Base-by-base conservation (phyloP, 2,113 vertebrate species). In the Albula glossodonta region DNA sequence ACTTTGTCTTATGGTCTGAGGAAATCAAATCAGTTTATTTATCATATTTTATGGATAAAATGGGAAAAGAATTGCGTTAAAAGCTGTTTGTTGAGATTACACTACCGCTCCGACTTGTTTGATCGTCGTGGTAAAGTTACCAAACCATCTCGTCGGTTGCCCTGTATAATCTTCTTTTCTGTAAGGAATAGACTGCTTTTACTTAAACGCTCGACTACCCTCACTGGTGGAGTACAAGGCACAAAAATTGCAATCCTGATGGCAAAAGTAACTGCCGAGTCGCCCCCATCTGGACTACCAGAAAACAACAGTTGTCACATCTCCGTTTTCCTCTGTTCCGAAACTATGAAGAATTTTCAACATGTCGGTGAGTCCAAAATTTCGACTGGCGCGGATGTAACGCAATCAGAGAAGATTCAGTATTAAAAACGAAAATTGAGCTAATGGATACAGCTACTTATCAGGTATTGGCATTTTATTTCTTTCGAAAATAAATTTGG, bases 271-370 rank as follows among this genome's bases (percentile, higher is more conserved):
- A 70, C 53, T 80, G 15, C 78, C 74, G n/a, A 89, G 91, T 92
- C 88, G 90, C 95, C 94, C 94, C 92, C 95, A 81, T 91, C 93
- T 95, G 95, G 95, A 91, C 89, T 89, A 66, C 0, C 7, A 0
- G 78, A 90, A 92, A 88, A 95, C 80, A 92, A 88, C 94, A 95
- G 0, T 66, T n/a, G 48, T 22, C 48, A 2, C 51, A 15, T n/a
- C 25, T 8, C 51, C 17, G 17, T 49, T 22, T 53, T 53, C 81
- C 12, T 49, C 48, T 60, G 41, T 74, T 25, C n/a, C n/a, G 17
- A 48, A 86, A 87, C n/a, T n/a, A 31, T 81, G 50, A 81, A 79
- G 56, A 83, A 82, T 13, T 11, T 15, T 17, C 31, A 83, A 83
- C 4, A 83, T 22, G 82, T 83, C 82, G 82, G 31, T 25, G 48